Evolutionary conservation across 2,797 vertebrate genomes (phyloP).

Genomic region (Rhinophrynus dorsalis): DNA sequence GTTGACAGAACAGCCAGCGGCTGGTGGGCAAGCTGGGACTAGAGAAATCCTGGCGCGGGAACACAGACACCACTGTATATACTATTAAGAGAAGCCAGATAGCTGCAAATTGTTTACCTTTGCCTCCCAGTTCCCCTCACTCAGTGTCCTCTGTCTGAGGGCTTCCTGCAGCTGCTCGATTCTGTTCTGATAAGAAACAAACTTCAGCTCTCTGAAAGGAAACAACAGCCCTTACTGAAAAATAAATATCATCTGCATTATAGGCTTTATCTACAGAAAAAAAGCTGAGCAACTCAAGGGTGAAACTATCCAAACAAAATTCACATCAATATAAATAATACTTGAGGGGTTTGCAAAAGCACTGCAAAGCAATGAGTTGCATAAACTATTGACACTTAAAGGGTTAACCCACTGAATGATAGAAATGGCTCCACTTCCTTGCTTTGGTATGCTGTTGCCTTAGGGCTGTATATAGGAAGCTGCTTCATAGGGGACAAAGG

Average conservation of each 20-base stretch:
- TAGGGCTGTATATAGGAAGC: too few species aligned
- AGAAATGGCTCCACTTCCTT: too few species aligned
- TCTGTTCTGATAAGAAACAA: conserved; percentile 71
- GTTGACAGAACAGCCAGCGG: not conserved
- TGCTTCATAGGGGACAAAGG: too few species aligned
- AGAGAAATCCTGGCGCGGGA: conserved; percentile 10
- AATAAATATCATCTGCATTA: not conserved
- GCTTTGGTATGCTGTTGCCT: too few species aligned
- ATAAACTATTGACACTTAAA: too few species aligned
- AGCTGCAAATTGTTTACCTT: conserved; percentile 61
- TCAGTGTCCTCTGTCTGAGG: conserved; percentile 62
- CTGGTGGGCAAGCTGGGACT: not conserved
- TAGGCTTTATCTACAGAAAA: too few species aligned
- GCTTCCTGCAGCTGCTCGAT: conserved; percentile 73
- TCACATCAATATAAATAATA: too few species aligned
- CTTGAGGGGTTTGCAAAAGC: too few species aligned
- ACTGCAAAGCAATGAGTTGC: too few species aligned
- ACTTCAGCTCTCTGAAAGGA: conserved; percentile 72
- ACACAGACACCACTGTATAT: not conserved
- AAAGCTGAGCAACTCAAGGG: too few species aligned
- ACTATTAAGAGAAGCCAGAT: not conserved
- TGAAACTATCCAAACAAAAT: too few species aligned
- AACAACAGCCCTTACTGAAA: not conserved
- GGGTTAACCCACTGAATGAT: too few species aligned
- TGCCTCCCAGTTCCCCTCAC: conserved; percentile 67